Conservation (phyloP, 2,113 vertebrate species). For the Scatophagus argus region DNA sequence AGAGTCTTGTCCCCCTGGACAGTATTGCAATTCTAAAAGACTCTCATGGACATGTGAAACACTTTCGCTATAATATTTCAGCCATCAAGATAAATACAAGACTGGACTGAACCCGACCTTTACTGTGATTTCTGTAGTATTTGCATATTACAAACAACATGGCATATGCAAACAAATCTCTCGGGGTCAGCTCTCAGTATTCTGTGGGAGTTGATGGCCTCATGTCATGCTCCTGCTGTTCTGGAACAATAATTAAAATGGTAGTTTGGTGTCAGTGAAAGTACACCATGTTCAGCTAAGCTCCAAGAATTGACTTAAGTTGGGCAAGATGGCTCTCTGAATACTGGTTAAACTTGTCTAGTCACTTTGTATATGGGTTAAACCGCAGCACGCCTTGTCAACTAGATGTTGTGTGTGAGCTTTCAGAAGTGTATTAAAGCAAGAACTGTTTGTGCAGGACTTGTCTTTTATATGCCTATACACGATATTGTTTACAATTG, state of each 20-base stretch:
- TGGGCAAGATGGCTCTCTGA: neutral
- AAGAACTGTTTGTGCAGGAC: neutral
- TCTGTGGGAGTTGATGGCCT: neutral
- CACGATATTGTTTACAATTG: neutral
- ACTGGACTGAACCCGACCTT: neutral
- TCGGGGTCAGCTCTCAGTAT: neutral
- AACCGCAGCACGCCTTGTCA: slow-evolving; percentile 44
- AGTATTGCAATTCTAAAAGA: neutral
- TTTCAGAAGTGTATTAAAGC: slow-evolving; percentile 1
- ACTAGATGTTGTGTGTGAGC: slow-evolving; percentile 15
- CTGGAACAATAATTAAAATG: slow-evolving; percentile 45
- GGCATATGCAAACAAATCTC: slow-evolving; percentile 33
- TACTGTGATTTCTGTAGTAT: slow-evolving; percentile 19
- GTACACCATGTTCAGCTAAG: slow-evolving; percentile 23
- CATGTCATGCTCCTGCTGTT: slow-evolving; percentile 32
- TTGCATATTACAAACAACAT: slow-evolving; percentile 31
- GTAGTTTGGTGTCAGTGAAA: slow-evolving; percentile 37
- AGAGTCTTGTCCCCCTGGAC: neutral
- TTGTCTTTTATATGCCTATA: slow-evolving; percentile 17
- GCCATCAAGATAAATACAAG: neutral
- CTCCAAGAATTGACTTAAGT: neutral
- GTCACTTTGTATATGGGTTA: slow-evolving; percentile 53
- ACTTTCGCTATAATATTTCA: slow-evolving; percentile 3
- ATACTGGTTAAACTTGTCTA: slow-evolving; percentile 64
- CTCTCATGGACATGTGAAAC: neutral